Evolutionary conservation across 92 coral and sea anemone genomes (phyloP), one percentile per base, ranked within the genome.

Genomic region (Ricordea florida): DNA sequence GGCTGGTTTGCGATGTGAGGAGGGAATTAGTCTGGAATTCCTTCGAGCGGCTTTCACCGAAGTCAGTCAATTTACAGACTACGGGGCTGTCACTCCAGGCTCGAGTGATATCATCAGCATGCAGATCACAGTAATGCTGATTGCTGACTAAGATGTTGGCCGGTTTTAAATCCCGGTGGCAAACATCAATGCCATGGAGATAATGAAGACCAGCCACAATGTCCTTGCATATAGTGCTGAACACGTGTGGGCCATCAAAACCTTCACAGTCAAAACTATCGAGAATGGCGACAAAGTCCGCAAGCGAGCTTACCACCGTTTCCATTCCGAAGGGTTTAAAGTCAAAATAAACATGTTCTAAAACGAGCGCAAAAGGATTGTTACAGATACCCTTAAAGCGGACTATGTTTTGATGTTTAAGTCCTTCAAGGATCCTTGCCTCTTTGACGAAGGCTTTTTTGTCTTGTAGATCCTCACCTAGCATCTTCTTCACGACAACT

Each of bases 271-370:
- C 45, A 43, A 41, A 64, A 30, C 18, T 40, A 25, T 64, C 14
- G 50, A 64, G 32, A 11, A 26, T 17, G 31, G 10, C 32, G 36
- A 47, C 56, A 47, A 80, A 57, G 15, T 59, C 73, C 3, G 65
- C 72, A 6, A 80, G 79, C 46, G 60, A 45, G 66, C 76, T 80
- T 2, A 71, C 80, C 44, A 23, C 40, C 4, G 48, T 7, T 11
- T 49, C 42, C 34, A 49, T n/a, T 10, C 86, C 66, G 49, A 70
- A 80, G 5, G 86, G 86, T 26, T 17, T 55, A 11, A 80, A 60
- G 43, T 80, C 80, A 48, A 81, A 81, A 17, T 81, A 40, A 13
- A 55, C 71, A 48, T 41, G 48, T 63, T 79, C 85, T 35, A 69
- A 11, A 1, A 79, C 59, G 24, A 36, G 22, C 14, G 80, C 80